These are phyloP conservation scores for Zophobas morio DNA, from an alignment of 1,140 invertebrate genomes.

Conservation along the genomic window DNA sequence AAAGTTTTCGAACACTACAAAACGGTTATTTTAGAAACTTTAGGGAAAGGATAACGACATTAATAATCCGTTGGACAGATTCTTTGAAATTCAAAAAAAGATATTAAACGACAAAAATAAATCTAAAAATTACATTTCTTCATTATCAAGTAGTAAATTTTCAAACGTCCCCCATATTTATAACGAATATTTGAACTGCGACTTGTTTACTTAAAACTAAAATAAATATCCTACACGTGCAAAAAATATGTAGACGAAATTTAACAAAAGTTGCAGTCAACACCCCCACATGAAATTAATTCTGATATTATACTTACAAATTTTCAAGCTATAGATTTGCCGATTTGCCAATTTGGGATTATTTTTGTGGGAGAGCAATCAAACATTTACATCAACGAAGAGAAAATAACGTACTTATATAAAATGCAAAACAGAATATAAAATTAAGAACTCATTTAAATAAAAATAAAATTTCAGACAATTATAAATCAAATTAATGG, in stretches of 20 bases:
- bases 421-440: constrained; percentile 6
- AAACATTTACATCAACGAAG: neutral
- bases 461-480: neutral
- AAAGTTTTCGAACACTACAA: too few species aligned
- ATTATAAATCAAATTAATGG: constrained; percentile 13
- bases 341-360: neutral
- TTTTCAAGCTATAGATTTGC: neutral
- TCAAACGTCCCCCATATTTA: too few species aligned
- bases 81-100: too few species aligned
- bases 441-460: constrained; percentile 4
- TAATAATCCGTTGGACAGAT: too few species aligned
- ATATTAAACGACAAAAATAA: too few species aligned
- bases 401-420: neutral
- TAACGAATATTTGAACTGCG: too few species aligned
- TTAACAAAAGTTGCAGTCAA: neutral
- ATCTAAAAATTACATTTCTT: too few species aligned
- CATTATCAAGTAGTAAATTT: too few species aligned
- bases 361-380: neutral
- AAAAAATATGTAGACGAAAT: neutral
- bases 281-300: neutral
- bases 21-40: too few species aligned
- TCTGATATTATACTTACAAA: neutral
- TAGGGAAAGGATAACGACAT: too few species aligned
- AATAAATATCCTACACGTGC: neutral
- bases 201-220: too few species aligned